phyloP scores from a whole-genome alignment of 2,888 invertebrate species.

The Pemphredon lugubris region DNA sequence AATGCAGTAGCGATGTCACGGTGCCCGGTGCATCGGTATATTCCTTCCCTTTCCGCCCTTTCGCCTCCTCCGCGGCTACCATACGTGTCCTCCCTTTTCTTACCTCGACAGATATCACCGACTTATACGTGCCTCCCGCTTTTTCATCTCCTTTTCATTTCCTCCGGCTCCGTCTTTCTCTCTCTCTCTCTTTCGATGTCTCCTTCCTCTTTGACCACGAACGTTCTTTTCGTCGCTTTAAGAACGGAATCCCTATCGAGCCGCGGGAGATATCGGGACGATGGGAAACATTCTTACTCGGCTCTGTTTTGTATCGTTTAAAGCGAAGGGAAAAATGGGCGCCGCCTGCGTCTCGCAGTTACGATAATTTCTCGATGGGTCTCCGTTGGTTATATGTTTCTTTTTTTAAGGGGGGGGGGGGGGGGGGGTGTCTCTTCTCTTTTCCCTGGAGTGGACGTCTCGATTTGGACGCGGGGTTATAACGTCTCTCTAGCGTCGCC shows the following conservation, averaged over 20 bases:
- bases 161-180: neutral
- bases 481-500: constrained; percentile 15
- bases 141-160: neutral
- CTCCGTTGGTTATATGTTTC: too few relatives aligned
- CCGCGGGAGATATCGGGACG: constrained; percentile 44
- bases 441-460: constrained; percentile 23
- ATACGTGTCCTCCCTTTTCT: constrained; percentile 47
- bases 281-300: constrained; percentile 51
- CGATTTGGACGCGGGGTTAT: too few relatives aligned
- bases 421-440: too few relatives aligned
- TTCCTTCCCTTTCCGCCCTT: constrained; percentile 53
- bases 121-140: constrained; percentile 41
- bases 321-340: constrained; percentile 49
- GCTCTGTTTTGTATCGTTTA: constrained; percentile 46
- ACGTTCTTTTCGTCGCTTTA: constrained; percentile 34
- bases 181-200: constrained; percentile 20
- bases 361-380: constrained; percentile 46
- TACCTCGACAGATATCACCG: constrained; percentile 59
- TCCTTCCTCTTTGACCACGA: neutral
- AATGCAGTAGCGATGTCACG: constrained; percentile 81
- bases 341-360: constrained; percentile 46
- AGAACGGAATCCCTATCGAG: constrained; percentile 55
- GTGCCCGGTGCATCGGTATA: constrained; percentile 69
- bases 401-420: too few relatives aligned
- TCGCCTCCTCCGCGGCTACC: constrained; percentile 52